Percentiles rank a stretch among this genome's conserved stretches.
Evolutionary conservation across 2,113 vertebrate genomes (phyloP).

Genomic region (Pachypanchax playfairii): DNA sequence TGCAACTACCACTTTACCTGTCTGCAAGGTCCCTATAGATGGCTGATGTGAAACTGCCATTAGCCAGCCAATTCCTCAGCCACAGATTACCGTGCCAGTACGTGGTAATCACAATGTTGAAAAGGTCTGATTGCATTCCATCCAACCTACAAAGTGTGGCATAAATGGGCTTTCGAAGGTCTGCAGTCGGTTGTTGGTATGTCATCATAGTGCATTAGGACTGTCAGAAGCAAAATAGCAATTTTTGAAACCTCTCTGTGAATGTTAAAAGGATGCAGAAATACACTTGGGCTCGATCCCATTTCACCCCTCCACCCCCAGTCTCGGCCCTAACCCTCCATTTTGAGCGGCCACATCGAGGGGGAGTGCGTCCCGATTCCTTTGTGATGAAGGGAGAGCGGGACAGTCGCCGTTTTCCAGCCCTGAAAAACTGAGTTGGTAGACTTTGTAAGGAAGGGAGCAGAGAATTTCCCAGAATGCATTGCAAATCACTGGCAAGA

Average conservation of each 20-base stretch:
- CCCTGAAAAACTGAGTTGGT: no score
- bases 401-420: no score
- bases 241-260: conserved; percentile 64
- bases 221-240: conserved; percentile 69
- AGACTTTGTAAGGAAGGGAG: no score
- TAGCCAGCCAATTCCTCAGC: conserved; percentile 73
- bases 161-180: conserved; percentile 72
- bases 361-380: no score
- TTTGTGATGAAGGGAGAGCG: no score
- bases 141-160: conserved; percentile 71
- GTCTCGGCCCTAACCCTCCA: no score
- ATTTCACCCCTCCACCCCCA: no score
- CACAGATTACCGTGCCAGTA: conserved; percentile 73
- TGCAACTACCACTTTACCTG: conserved; percentile 77
- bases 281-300: no score
- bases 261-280: conserved; percentile 72
- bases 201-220: conserved; percentile 77
- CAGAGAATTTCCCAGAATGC: no score
- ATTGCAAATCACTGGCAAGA: no score
- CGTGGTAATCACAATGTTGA: conserved; percentile 73
- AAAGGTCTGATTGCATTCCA: conserved; percentile 75
- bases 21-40: conserved; percentile 73
- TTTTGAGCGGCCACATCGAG: no score
- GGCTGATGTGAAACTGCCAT: conserved; percentile 72
- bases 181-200: conserved; percentile 66